Evolutionary conservation across 2,888 invertebrate species (phyloP).

Genomic region (Limnephilus marmoratus): DNA sequence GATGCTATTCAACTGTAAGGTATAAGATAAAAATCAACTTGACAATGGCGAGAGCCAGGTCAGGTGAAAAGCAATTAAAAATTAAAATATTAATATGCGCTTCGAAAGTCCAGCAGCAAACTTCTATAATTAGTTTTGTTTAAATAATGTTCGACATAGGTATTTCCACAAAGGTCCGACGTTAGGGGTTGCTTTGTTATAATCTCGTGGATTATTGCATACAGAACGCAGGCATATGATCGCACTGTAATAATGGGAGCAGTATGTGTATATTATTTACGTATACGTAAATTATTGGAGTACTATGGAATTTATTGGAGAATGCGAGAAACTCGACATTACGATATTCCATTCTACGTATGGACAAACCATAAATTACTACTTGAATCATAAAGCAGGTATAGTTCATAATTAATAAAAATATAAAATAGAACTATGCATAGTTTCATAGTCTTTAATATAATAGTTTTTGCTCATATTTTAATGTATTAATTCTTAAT

Average conservation of each 20-base stretch:
- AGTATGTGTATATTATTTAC: background rate
- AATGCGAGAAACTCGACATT: background rate
- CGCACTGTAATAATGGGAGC: background rate
- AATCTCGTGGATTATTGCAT: background rate
- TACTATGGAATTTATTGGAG: background rate
- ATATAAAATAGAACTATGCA: no score
- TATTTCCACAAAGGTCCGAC: background rate
- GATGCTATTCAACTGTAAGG: background rate
- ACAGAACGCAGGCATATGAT: background rate
- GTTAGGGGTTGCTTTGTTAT: background rate
- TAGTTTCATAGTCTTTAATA: no score
- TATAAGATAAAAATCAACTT: background rate
- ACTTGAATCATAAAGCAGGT: background rate
- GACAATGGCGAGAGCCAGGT: background rate
- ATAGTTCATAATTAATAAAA: no score
- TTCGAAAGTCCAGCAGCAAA: background rate
- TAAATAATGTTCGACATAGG: background rate
- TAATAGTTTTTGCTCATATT: no score
- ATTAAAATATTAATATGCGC: background rate
- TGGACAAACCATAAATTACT: background rate
- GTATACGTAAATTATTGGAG: background rate
- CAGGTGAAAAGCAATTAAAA: background rate
- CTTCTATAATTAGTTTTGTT: background rate
- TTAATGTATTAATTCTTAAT: no score
- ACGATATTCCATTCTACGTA: background rate